phyloP scores from a whole-genome alignment of 2,888 invertebrate species.

The Drosophila meridiana region DNA sequence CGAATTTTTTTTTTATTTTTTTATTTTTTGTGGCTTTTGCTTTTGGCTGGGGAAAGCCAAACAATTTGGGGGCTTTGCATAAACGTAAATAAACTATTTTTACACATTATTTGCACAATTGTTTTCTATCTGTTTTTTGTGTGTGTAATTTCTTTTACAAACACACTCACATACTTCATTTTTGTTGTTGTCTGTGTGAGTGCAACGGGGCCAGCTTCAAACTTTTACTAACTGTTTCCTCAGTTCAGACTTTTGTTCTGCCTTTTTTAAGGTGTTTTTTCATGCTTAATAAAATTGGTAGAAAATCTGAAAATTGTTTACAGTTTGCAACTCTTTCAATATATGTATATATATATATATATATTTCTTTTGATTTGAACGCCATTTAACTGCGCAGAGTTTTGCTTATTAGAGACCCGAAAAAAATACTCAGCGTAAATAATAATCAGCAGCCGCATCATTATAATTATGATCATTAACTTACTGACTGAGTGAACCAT shows the following conservation, averaged over 20 bases:
- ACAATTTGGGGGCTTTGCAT: constrained; percentile 40
- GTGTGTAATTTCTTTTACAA: constrained; percentile 7
- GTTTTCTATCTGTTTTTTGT: constrained; percentile 1
- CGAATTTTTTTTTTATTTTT: constrained; percentile 26
- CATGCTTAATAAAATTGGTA: constrained; percentile 47
- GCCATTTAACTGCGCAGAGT: constrained; percentile 14
- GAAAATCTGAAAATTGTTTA: constrained; percentile 12
- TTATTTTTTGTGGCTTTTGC: neutral
- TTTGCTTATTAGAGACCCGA: constrained; percentile 45
- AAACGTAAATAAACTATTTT: constrained; percentile 67
- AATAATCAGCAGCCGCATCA: constrained; percentile 55
- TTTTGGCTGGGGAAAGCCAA: constrained; percentile 42
- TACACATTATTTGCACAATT: constrained; percentile 51
- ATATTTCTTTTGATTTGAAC: constrained; percentile 1
- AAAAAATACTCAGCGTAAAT: constrained; percentile 48
- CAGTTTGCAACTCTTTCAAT: constrained; percentile 3
- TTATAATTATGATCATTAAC: constrained; percentile 77
- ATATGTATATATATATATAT: neutral
- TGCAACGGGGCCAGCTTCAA: constrained; percentile 57
- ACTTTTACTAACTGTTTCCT: constrained; percentile 33
- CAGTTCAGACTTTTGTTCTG: constrained; percentile 3
- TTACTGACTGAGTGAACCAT: constrained; percentile 68
- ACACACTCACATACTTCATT: neutral
- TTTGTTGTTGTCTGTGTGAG: constrained; percentile 14
- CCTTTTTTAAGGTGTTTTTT: constrained; percentile 34